Evolutionary conservation across 2,797 vertebrate species (phyloP), one percentile per base, ranked within the genome.

Genomic region (Gastrophryne carolinensis): DNA sequence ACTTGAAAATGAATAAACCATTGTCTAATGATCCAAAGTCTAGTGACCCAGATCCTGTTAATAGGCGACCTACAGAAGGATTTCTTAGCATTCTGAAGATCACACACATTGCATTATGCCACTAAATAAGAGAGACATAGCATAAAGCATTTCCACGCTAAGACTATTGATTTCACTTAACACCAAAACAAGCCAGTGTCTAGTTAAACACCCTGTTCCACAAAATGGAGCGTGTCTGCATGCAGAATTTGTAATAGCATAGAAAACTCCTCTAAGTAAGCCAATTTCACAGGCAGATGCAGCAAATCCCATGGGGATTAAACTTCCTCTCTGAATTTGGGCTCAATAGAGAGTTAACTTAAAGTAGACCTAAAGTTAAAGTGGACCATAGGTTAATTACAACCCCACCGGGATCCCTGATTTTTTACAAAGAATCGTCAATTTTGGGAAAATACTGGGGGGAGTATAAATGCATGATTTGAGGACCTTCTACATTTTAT

Each of bases 221-320:
- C 34, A 30, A 58, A 23, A 60, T 32, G 17, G 63, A 15, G 26
- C 13, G 39, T 47, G 30, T 35, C 34, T 53, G 2, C 35, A 37
- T 17, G 2, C 53, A 34, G 12, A 57, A 65, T 49, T 50, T 74
- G 21, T 73, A 56, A 41, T 41, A 65, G 61, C 35, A 56, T 41
- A 37, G 50, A 73, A 65, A 27, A 37, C 10, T 8, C 26, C 57
- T 41, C 72, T 57, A 58, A 39, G 37, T 37, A 37, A 58, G 41
- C 72, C 17, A 29, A 41, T 65, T 47, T 27, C 44, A 66, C 29
- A 67, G 27, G 49, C 21, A 67, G 63, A 75, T 57, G 27, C 49
- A 74, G 72, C 15, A 67, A 67, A 75, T 75, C 62, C 63, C 32
- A 29, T 58, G 72, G 63, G 62, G 27, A 58, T 66, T 50, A 13